phyloP scores from a whole-genome alignment of 2,797 vertebrate genomes.

The Telmatherina bonti region DNA sequence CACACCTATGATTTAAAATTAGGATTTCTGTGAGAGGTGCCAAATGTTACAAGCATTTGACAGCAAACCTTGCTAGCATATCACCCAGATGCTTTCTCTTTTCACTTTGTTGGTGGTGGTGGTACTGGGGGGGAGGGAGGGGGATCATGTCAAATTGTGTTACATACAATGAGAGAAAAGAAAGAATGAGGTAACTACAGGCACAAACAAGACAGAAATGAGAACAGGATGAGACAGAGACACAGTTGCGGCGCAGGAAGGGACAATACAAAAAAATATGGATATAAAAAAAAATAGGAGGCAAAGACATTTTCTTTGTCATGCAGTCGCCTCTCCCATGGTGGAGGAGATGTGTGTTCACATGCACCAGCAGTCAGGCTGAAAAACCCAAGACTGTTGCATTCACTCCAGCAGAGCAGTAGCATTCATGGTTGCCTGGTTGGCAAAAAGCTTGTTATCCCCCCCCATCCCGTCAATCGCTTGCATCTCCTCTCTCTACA shows the following conservation, averaged over 20 bases:
- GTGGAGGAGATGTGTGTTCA: conserved; percentile 67
- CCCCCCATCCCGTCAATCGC: conserved; percentile 56
- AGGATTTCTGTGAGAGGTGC: conserved; percentile 83
- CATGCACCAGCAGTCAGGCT: conserved; percentile 77
- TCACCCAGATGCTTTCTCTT: conserved; percentile 46
- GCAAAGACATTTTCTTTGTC: conserved; percentile 69
- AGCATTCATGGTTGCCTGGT: conserved; percentile 72
- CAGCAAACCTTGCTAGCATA: conserved; percentile 71
- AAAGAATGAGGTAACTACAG: conserved; percentile 40
- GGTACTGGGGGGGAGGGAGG: background rate
- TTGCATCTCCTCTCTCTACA: conserved; percentile 47
- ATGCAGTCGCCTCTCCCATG: conserved; percentile 69
- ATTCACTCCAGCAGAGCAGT: conserved; percentile 73
- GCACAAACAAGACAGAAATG: conserved; percentile 57
- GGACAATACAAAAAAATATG: conserved; percentile 36
- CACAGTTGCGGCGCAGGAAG: conserved; percentile 46
- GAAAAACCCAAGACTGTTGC: conserved; percentile 78
- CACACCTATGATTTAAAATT: conserved; percentile 78
- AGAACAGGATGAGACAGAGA: conserved; percentile 56
- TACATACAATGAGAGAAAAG: conserved; percentile 40
- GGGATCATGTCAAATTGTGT: conserved; percentile 65
- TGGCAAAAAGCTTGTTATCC: conserved; percentile 78
- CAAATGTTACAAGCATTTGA: conserved; percentile 80
- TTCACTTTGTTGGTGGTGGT: conserved; percentile 30
- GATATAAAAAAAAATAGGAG: conserved; percentile 25